Evolutionary conservation across 2,888 invertebrate species (phyloP), one percentile per base, ranked within the genome.

Genomic region (Ectemnius continuus): DNA sequence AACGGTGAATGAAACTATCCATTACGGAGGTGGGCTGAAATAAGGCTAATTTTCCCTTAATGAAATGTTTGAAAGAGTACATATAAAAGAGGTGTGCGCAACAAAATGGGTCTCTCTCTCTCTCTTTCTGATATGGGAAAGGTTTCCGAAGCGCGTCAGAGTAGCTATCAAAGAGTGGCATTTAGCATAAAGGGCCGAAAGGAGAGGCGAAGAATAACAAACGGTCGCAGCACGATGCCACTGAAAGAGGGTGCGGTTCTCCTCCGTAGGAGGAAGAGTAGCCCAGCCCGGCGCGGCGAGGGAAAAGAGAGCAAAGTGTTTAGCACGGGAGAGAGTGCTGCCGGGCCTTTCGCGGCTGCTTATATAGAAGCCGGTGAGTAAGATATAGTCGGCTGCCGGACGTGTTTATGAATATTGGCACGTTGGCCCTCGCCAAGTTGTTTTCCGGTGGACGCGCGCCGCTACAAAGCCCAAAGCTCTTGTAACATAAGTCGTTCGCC

Each of bases 341-440:
- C 52, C 20, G 57, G 58, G 45, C 2, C 18, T 47, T 67, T 78
- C 83, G 81, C 78, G 81, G 84, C 60, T 48, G 70, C 74, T 76
- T 75, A 73, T 76, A 60, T 73, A 75, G 70, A 73, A 70, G 75
- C 67, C 72, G 67, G 73, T 67, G 78, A 82, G 48, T 80, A 78
- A 82, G 78, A 82, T 82, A 82, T 75, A 70, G 80, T 64, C 46
- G 68, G 60, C 65, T 78, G 75, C 73, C 67, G 68, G 78, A 81
- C 76, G 76, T 87, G 85, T 88, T 88, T 88, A 88, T 88, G 88
- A 88, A 87, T 86, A 86, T 86, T 86, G 86, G 86, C 85, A 80
- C 73, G 82, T 68, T 75, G 68, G 67, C 67, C n/a, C 18, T 76
- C 68, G 69, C 70, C 67, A 76, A 14, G 76, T 57, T 76, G 75